Base-by-base conservation (phyloP, 2,888 invertebrate genomes). In the Drosophila melanosoma region DNA sequence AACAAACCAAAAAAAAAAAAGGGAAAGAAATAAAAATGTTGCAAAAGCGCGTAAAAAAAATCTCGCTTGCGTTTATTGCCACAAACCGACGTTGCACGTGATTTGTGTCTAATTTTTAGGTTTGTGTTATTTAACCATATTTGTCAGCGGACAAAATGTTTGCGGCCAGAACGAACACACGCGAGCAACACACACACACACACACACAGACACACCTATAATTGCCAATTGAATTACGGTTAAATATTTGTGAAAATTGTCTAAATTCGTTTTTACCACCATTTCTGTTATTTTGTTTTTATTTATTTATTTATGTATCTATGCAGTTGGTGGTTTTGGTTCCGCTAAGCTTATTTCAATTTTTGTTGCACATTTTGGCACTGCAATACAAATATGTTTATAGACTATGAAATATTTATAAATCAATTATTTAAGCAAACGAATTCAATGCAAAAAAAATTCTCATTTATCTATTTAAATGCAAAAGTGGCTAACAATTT, bases 31-130 rank as follows among this genome's bases (percentile, higher is more conserved):
- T 45, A 66, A 38, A 58, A 32, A 26, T n/a, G 3, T 12, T 33
- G 36, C 20, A 51, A 20, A 63, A 65, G 35, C 48, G 79, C 73
- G 79, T 76, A 72, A 72, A 79, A 72, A 72, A 81, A 81, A 76
- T 76, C 77, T 65, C 77, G 60, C 45, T 62, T 32, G 76, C 67
- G 76, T 57, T 68, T 89, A 82, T 83, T 70, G 69, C 77, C 86
- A 70, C 82, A 68, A 79, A 89, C 87, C 89, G 74, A 79, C 48
- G 54, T 54, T 57, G 84, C 72, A 87, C 84, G 84, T 89, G 89
- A 87, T 89, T 87, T 72, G 84, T 70, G 65, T 69, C 59, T 71
- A 71, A 81, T 83, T 88, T 87, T 74, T 52, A 59, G 32, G 54
- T 26, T 53, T 20, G 26, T 69, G 48, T 52, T 62, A 51, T 63